Base-by-base conservation (phyloP, 1,140 invertebrate genomes). In the Drosophila kohkoa region DNA sequence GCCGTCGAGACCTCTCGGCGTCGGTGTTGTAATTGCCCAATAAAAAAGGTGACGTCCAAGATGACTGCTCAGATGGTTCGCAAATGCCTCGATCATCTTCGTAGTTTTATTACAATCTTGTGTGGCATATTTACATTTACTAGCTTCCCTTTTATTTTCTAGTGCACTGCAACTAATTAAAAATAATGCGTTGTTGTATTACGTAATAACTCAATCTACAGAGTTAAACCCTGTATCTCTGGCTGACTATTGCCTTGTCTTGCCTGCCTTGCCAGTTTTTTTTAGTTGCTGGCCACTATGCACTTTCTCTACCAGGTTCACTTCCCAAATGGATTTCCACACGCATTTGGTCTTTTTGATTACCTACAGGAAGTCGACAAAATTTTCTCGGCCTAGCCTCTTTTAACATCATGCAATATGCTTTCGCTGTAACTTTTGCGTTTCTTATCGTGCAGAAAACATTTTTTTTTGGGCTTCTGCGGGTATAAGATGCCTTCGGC, bases 31-130 rank as follows among this genome's bases (percentile, higher is more conserved):
- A 59, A 93, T 77, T 13, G 93, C 90, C 93, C 93, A 94, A 35
- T 93, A 92, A 48, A 94, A 88, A 5, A 93, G 87, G 77, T 93
- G 93, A 58, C 93, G 91, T 67, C 93, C 93, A 57, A 92, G 74
- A 74, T 92, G 91, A 85, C 91, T 92, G 74, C 91, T 90, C 30
- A 92, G 46, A 57, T 90, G 80, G 75, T 91, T 90, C 45, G 88
- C 82, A 78, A 92, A 92, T 20, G 91, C 91, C 77, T 92, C 91
- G 67, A 92, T 92, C 91, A 92, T 92, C 73, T 89, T 92, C 59
- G 35, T 51, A 60, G 30, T 60, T 35, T 46, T 70, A 80, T 74
- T 28, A 15, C 16, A 57, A 43, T 49, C 48, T 16, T n/a, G 15
- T 51, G n/a, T 68, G 52, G 58, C 75, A 77, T 77, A 20, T 54